Evolutionary conservation across 2,888 invertebrate genomes (phyloP), one percentile per base, ranked within the genome.

Genomic region (Hypercompe scribonia): DNA sequence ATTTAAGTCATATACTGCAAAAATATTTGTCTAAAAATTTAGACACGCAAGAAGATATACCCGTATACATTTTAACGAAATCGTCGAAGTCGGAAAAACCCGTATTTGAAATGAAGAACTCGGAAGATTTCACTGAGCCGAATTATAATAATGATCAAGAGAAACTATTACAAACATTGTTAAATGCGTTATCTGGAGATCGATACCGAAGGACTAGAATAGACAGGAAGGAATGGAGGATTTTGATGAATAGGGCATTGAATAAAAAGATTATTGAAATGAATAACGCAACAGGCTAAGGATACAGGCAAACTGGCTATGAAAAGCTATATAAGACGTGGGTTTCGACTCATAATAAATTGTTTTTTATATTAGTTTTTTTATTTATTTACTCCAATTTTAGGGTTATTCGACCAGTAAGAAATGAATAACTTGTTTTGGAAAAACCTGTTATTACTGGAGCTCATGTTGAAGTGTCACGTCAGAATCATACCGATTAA

Each of bases 231-330:
- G 3, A 24, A 2, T 34, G 24, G 50, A n/a, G 36, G 15, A n/a
- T n/a, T 24, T 34, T n/a, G n/a, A 54, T 68, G 15, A 68, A 68
- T 24, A 18, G 7, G 3, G 54, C 50, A 3, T 24, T 68, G n/a
- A 68, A 68, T 68, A 68, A 68, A 54, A 68, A 68, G 7, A 54
- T 68, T 54, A 34, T 68, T 34, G n/a, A 54, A 36, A 13, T 68
- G 34, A 54, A 34, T 1, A 54, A 34, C 33, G 50, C n/a, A 15
- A 33, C 24, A 21, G 46, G 46, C 15, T 61, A 61, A 28, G 2
- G 61, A 31, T 7, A 2, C n/a, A n/a, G 15, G 15, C 13, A 58
- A 28, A 42, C 42, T 42, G 42, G 42, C 42, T 3, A 42, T 42
- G 15, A 18, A 42, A 42, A 42, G 15, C 42, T 42, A 42, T 42